Evolutionary conservation across 1,140 invertebrate species (phyloP).

Genomic region (Drosophila triauraria): DNA sequence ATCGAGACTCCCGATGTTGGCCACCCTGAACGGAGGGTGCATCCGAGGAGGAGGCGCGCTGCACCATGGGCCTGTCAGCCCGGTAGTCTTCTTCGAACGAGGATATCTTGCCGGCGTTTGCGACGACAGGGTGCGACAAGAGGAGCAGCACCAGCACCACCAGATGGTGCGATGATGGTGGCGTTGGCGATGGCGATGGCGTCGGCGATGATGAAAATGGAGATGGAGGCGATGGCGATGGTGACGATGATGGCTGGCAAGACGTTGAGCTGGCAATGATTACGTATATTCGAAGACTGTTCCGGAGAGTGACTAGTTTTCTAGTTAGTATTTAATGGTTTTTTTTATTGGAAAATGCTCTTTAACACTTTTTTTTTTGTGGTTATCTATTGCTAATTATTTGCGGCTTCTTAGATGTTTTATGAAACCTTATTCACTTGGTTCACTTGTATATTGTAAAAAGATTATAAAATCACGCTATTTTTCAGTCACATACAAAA

Average conservation of each 20-base stretch:
- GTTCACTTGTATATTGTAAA: slow-evolving; percentile 17
- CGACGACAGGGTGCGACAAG: slow-evolving; percentile 59
- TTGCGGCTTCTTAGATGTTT: not conserved
- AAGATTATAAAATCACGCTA: slow-evolving; percentile 25
- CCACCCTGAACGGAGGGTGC: slow-evolving; percentile 84
- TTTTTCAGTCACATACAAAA: not conserved
- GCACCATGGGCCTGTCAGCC: slow-evolving; percentile 85
- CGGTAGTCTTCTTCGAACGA: slow-evolving; percentile 85
- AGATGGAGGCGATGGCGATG: slow-evolving; percentile 9
- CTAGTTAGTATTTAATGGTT: slow-evolving; percentile 1
- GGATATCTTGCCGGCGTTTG: slow-evolving; percentile 84
- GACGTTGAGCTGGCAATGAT: slow-evolving; percentile 40
- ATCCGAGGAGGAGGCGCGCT: slow-evolving; percentile 84
- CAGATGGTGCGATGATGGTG: slow-evolving; percentile 38
- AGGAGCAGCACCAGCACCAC: slow-evolving; percentile 39
- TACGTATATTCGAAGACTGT: slow-evolving; percentile 25
- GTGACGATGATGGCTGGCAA: slow-evolving; percentile 19
- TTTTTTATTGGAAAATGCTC: slow-evolving; percentile 4
- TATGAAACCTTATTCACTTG: slow-evolving; percentile 15
- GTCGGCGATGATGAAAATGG: slow-evolving; percentile 10
- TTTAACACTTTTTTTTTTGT: not conserved
- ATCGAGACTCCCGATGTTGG: slow-evolving; percentile 84
- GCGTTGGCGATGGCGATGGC: slow-evolving; percentile 16
- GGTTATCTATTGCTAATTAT: not conserved
- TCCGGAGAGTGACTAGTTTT: slow-evolving; percentile 9